A percentile compares a stretch with the other conserved stretches of the same genome.
These are phyloP conservation scores for Cyprinus carpio DNA, from an alignment of 2,113 vertebrate species.

Conservation along the genomic window DNA sequence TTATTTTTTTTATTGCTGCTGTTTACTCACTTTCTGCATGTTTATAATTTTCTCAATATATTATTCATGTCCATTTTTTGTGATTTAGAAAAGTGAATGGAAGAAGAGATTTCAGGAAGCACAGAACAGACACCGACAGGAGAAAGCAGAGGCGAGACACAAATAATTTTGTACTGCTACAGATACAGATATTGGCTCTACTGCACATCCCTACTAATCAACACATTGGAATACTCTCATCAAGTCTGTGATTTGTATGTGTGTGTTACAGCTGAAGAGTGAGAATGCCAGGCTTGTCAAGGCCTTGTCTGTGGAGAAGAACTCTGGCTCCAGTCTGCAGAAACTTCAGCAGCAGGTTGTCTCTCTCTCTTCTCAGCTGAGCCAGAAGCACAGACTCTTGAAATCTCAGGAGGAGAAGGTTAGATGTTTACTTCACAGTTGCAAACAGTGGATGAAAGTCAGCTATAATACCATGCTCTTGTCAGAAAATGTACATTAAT, in stretches of 20 bases:
- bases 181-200: background rate
- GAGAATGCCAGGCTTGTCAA: conserved; percentile 63
- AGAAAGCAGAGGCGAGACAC: conserved; percentile 66
- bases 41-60: background rate
- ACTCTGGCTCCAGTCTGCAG: conserved; percentile 43
- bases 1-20: too few species aligned
- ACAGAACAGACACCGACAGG: conserved; percentile 53
- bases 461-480: background rate
- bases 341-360: conserved; percentile 56
- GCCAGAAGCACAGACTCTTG: conserved; percentile 61
- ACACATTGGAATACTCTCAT: background rate
- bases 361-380: conserved; percentile 56
- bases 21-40: too few species aligned
- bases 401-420: conserved; percentile 70
- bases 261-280: conserved; percentile 62
- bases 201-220: background rate
- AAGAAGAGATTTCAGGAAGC: conserved; percentile 67
- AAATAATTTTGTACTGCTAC: background rate
- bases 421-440: background rate
- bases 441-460: background rate
- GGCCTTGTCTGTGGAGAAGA: conserved; percentile 64
- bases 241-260: conserved; percentile 30
- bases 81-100: conserved; percentile 68
- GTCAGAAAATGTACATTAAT: background rate
- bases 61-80: background rate